Conservation (phyloP, 1,140 invertebrate species). For the Drosophila nebulosa region DNA sequence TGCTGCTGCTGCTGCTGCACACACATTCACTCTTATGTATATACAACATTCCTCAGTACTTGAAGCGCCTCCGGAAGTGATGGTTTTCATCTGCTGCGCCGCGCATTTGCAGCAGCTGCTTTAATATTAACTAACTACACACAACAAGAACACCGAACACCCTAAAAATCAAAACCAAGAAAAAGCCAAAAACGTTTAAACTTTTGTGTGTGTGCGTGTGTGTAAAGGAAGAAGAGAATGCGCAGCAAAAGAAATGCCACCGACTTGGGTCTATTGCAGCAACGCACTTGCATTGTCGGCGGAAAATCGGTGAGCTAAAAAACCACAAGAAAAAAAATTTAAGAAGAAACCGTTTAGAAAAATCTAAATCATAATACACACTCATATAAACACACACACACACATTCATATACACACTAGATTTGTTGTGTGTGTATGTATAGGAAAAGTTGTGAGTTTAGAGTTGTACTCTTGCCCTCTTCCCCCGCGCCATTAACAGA, state of each 20-base stretch:
- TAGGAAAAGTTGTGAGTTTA: not conserved
- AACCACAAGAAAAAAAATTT: not conserved
- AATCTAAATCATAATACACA: slow-evolving; percentile 15
- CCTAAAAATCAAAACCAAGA: not conserved
- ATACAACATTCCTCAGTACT: slow-evolving; percentile 78
- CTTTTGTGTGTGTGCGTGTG: not conserved
- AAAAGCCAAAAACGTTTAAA: not conserved
- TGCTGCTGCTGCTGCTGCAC: slow-evolving; percentile 16
- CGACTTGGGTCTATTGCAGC: slow-evolving; percentile 58
- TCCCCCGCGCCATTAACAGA: not conserved
- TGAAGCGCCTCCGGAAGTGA: slow-evolving; percentile 80
- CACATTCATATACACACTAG: not conserved
- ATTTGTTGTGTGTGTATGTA: no score
- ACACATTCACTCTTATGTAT: slow-evolving; percentile 55
- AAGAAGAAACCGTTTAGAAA: slow-evolving; percentile 10
- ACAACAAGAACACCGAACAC: not conserved
- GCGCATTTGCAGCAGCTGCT: slow-evolving; percentile 50
- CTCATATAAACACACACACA: not conserved
- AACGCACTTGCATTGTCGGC: slow-evolving; percentile 59
- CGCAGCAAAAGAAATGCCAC: slow-evolving; percentile 70
- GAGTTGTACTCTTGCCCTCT: not conserved
- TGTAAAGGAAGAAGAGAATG: slow-evolving; percentile 39
- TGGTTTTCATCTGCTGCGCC: slow-evolving; percentile 73
- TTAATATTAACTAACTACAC: not conserved
- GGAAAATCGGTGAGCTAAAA: slow-evolving; percentile 72